These are phyloP conservation scores for Jaculus jaculus DNA, from an alignment of 2,113 vertebrate genomes.

Conservation along the genomic window DNA sequence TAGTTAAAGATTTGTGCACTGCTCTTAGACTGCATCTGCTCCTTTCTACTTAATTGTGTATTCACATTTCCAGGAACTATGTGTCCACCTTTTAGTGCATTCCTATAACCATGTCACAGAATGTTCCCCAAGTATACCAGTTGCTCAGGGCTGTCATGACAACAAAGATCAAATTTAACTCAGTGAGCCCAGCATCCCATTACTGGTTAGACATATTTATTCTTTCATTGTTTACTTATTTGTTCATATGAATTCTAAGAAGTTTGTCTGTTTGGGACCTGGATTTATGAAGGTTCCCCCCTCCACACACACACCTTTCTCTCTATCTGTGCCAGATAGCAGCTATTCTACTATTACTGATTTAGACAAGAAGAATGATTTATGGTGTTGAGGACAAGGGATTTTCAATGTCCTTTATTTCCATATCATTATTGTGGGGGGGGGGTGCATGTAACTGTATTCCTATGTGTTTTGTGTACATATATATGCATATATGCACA, in stretches of 20 bases:
- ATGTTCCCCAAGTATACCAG: slow-evolving; percentile 8
- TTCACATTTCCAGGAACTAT: slow-evolving; percentile 42
- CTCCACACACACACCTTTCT: too few species aligned
- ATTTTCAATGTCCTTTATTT: neutral
- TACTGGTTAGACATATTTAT: neutral
- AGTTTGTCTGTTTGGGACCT: neutral
- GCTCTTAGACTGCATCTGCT: neutral
- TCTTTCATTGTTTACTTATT: neutral
- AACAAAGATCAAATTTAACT: slow-evolving; percentile 21
- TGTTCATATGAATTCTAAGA: neutral
- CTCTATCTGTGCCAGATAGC: neutral
- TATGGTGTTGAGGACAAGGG: neutral
- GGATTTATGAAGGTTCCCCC: too few species aligned
- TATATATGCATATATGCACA: too few species aligned
- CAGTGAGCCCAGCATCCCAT: neutral
- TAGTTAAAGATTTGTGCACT: slow-evolving; percentile 19
- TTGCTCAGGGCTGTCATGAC: neutral
- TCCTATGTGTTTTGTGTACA: too few species aligned
- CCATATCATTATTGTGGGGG: too few species aligned
- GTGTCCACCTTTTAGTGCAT: slow-evolving; percentile 16
- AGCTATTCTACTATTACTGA: neutral
- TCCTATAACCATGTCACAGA: slow-evolving; percentile 10
- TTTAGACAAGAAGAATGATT: neutral
- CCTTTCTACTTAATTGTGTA: slow-evolving; percentile 8
- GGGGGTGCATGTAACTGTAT: too few species aligned